These are phyloP conservation scores for Acanthornis magna DNA, from an alignment of 2,797 vertebrate genomes.

Conservation along the genomic window DNA sequence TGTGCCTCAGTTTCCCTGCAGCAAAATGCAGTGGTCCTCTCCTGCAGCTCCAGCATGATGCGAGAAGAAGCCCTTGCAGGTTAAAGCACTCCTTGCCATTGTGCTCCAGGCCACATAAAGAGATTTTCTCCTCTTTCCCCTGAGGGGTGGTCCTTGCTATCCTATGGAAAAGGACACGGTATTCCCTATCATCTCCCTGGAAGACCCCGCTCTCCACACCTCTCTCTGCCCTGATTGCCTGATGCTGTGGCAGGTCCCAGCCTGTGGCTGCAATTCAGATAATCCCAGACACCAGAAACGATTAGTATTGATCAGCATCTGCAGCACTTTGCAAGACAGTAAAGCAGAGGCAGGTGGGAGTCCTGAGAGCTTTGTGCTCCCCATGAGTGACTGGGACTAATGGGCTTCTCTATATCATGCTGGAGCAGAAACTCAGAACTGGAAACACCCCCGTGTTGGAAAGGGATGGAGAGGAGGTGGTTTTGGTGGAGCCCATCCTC, in stretches of 20 bases:
- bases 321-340: background rate
- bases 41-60: background rate
- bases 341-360: background rate
- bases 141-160: accelerated
- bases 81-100: background rate
- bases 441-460: background rate
- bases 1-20: background rate
- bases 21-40: background rate
- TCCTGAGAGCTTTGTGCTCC: background rate
- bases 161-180: background rate
- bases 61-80: background rate
- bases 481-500: background rate
- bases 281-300: background rate
- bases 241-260: background rate
- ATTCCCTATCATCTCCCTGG: too few species aligned
- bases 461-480: background rate
- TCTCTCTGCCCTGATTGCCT: background rate
- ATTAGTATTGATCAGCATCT: background rate
- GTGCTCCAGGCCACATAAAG: background rate
- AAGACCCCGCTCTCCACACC: too few species aligned
- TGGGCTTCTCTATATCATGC: accelerated
- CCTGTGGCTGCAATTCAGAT: background rate
- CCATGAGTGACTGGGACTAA: background rate
- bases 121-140: background rate
- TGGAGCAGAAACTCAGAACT: background rate